phyloP scores from a whole-genome alignment of 2,113 vertebrate genomes.

The Cyprinodon tularosa region DNA sequence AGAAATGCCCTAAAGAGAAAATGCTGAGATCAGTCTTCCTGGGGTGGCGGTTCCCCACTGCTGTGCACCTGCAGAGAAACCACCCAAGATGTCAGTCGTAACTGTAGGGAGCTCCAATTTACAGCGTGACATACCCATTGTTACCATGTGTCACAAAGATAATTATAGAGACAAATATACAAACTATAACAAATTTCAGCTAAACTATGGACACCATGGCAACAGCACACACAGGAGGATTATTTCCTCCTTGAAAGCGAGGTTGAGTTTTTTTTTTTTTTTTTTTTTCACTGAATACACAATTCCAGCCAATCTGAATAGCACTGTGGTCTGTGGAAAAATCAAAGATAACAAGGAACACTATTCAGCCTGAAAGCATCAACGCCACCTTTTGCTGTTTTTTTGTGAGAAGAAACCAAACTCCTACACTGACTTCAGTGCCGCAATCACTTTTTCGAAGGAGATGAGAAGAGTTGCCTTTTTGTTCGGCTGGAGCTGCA shows the following conservation, averaged over 20 bases:
- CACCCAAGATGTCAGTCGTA: background rate
- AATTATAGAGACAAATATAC: slow-evolving; percentile 41
- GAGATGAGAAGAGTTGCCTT: slow-evolving; percentile 3
- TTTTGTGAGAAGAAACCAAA: slow-evolving; percentile 12
- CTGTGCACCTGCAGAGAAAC: background rate
- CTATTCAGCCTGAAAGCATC: slow-evolving; percentile 31
- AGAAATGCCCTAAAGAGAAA: background rate
- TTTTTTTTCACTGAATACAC: slow-evolving; percentile 26
- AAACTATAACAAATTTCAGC: slow-evolving; percentile 27
- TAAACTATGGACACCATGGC: slow-evolving; percentile 51
- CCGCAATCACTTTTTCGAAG: slow-evolving; percentile 47
- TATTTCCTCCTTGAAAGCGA: slow-evolving; percentile 37
- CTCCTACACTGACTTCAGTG: slow-evolving; percentile 45
- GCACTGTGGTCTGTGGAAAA: slow-evolving; percentile 20
- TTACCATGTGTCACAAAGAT: slow-evolving; percentile 13
- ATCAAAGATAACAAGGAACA: slow-evolving; percentile 9
- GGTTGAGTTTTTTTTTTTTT: slow-evolving; percentile 32
- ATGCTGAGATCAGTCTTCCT: background rate
- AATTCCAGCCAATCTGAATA: slow-evolving; percentile 41
- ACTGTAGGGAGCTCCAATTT: background rate
- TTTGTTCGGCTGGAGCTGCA: slow-evolving; percentile 48
- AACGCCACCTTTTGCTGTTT: slow-evolving; percentile 7
- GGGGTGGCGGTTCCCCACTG: background rate
- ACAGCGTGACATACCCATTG: background rate
- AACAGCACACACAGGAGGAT: slow-evolving; percentile 58